These are phyloP conservation scores for Spodoptera picta DNA, from an alignment of 2,888 invertebrate species.

Conservation along the genomic window DNA sequence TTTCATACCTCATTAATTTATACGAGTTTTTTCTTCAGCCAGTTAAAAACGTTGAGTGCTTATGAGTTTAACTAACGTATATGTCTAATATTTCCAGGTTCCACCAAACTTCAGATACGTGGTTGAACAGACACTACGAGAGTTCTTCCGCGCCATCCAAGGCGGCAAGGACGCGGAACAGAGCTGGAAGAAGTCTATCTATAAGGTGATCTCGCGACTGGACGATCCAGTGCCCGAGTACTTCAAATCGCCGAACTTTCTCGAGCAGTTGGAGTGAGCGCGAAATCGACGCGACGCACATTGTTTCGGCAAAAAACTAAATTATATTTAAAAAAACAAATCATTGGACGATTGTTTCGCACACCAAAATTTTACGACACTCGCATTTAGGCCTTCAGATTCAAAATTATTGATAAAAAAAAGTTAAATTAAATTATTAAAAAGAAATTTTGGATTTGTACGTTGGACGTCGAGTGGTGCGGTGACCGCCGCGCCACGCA, in stretches of 20 bases:
- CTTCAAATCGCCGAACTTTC: constrained; percentile 99
- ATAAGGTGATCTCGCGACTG: constrained; percentile 99
- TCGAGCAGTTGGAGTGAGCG: constrained; percentile 98
- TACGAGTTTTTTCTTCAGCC: too few species aligned
- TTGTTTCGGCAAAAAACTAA: constrained; percentile 78
- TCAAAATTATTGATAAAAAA: constrained; percentile 89
- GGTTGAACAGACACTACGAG: constrained; percentile 98
- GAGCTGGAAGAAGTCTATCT: constrained; percentile 99
- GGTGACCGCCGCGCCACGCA: constrained; percentile 62
- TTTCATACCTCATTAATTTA: neutral
- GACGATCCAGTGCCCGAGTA: constrained; percentile 99
- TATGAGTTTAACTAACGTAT: constrained; percentile 24
- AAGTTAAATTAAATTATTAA: constrained; percentile 85
- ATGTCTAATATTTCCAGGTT: constrained; percentile 91
- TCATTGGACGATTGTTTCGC: constrained; percentile 85
- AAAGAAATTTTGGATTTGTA: constrained; percentile 79
- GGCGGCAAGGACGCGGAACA: constrained; percentile 99
- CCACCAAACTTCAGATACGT: constrained; percentile 99
- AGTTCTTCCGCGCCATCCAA: constrained; percentile 99
- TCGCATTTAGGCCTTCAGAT: constrained; percentile 91
- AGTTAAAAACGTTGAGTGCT: neutral
- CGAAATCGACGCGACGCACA: constrained; percentile 73
- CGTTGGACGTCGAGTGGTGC: constrained; percentile 82
- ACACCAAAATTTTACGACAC: constrained; percentile 90
- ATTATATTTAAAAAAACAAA: constrained; percentile 63